A percentile compares a stretch with the other conserved stretches of the same genome.
Evolutionary conservation across 2,797 vertebrate genomes (phyloP).

Genomic region (Epinephelus awoara): DNA sequence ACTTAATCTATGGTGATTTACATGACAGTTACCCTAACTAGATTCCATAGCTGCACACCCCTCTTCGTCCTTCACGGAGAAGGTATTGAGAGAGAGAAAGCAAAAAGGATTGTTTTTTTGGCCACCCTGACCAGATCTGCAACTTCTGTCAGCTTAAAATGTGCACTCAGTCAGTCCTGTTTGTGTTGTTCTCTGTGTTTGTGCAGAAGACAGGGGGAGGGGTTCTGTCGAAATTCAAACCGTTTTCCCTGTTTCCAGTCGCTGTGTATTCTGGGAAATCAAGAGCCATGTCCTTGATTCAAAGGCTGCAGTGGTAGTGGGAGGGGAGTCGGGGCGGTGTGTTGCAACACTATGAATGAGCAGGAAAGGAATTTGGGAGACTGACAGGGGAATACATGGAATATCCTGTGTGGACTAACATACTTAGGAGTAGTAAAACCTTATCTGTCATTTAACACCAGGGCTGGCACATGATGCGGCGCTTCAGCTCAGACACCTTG

Average conservation of each 20-base stretch:
- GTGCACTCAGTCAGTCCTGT: constrained; percentile 26
- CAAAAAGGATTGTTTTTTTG: constrained; percentile 1
- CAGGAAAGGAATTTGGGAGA: constrained; percentile 63
- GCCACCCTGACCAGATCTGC: constrained; percentile 43
- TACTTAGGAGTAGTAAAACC: constrained; percentile 43
- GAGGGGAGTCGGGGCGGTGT: constrained; percentile 11
- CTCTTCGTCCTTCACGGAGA: constrained; percentile 14
- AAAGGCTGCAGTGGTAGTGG: constrained; percentile 45
- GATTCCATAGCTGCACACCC: constrained; percentile 8
- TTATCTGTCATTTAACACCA: constrained; percentile 56
- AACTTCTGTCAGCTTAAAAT: constrained; percentile 57
- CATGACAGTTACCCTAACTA: constrained; percentile 1
- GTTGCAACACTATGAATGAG: constrained; percentile 69
- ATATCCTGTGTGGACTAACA: constrained; percentile 58
- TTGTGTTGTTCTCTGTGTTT: constrained; percentile 49
- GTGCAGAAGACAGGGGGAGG: constrained; percentile 59
- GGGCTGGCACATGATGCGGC: constrained; percentile 41
- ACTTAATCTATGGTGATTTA: constrained; percentile 17
- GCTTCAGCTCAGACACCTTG: constrained; percentile 62
- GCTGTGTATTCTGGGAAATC: constrained; percentile 63
- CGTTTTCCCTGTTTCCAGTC: constrained; percentile 63
- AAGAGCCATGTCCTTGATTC: constrained; percentile 55
- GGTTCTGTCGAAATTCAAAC: constrained; percentile 58
- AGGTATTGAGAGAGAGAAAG: constrained; percentile 3
- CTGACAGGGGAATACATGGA: constrained; percentile 41